Evolutionary conservation across 2,888 invertebrate species (phyloP).

Genomic region (Serrognathus titanus): DNA sequence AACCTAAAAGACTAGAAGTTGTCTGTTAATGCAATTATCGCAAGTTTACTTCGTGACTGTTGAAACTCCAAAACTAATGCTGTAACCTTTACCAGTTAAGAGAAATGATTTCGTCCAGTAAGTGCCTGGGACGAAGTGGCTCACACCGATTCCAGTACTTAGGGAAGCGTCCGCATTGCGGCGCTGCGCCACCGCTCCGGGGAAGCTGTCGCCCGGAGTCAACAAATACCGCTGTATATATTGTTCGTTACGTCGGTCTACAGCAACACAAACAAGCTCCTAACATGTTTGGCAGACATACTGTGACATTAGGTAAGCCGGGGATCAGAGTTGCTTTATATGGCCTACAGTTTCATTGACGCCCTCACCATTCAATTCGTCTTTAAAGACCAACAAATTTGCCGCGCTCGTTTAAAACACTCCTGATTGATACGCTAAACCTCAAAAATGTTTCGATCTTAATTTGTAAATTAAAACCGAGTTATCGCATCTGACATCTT

Average conservation of each 20-base stretch:
- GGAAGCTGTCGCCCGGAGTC: slow-evolving; percentile 23
- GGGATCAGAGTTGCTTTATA: slow-evolving; percentile 26
- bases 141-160: slow-evolving; percentile 7
- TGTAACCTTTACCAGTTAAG: too few species aligned
- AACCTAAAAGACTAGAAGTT: too few species aligned
- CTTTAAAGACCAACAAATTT: background rate
- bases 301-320: slow-evolving; percentile 26
- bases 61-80: too few species aligned
- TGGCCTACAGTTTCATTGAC: slow-evolving; percentile 2
- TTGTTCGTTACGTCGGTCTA: slow-evolving; percentile 23
- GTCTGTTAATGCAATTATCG: too few species aligned
- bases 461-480: too few species aligned
- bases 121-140: background rate
- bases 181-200: slow-evolving; percentile 21
- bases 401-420: too few species aligned
- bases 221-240: slow-evolving; percentile 25
- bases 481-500: too few species aligned
- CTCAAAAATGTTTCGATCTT: too few species aligned
- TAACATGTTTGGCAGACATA: slow-evolving; percentile 26
- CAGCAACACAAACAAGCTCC: slow-evolving; percentile 23
- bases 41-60: too few species aligned
- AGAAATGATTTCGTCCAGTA: background rate
- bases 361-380: background rate
- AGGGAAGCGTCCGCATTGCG: slow-evolving; percentile 26
- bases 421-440: too few species aligned